A percentile compares a stretch with the other conserved stretches of the same genome.
Conservation (phyloP, 2,113 vertebrate species). For the Spermophilus dauricus region DNA sequence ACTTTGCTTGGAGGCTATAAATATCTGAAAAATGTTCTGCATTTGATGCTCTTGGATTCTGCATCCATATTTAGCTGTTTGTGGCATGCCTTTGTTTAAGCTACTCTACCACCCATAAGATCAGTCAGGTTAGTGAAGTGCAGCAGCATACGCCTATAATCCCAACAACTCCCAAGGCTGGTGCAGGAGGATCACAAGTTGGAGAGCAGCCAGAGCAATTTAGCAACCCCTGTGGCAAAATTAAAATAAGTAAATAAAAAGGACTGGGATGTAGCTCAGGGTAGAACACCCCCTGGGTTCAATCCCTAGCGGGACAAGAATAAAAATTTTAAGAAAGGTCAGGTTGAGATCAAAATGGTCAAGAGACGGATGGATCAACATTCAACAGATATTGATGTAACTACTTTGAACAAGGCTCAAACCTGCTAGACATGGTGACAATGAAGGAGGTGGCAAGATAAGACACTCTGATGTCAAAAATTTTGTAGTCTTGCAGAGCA, state of each 20-base stretch:
- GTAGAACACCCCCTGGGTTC: too few species aligned
- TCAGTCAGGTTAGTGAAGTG: slow-evolving; percentile 72
- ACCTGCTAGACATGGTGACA: neutral
- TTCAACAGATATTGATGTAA: slow-evolving; percentile 28
- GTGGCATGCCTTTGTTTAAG: slow-evolving; percentile 86
- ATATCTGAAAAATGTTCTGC: slow-evolving; percentile 86
- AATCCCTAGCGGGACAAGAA: too few species aligned
- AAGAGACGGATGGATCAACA: slow-evolving; percentile 66
- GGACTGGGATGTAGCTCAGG: too few species aligned
- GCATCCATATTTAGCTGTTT: slow-evolving; percentile 88
- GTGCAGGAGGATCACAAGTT: too few species aligned
- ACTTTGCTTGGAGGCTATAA: slow-evolving; percentile 89
- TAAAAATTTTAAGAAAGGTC: slow-evolving; percentile 65
- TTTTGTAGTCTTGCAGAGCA: neutral
- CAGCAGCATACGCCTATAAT: too few species aligned
- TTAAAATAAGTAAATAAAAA: too few species aligned
- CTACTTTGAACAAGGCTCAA: slow-evolving; percentile 8
- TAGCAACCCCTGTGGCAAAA: too few species aligned
- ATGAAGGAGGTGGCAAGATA: slow-evolving; percentile 2
- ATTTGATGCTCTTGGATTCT: slow-evolving; percentile 88
- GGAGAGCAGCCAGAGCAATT: too few species aligned
- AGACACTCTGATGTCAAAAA: slow-evolving; percentile 24
- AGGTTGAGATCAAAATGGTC: slow-evolving; percentile 73
- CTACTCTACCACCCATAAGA: slow-evolving; percentile 81
- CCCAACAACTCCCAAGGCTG: too few species aligned